Conservation (phyloP, 2,113 vertebrate genomes). For the Oenanthe oenanthe region DNA sequence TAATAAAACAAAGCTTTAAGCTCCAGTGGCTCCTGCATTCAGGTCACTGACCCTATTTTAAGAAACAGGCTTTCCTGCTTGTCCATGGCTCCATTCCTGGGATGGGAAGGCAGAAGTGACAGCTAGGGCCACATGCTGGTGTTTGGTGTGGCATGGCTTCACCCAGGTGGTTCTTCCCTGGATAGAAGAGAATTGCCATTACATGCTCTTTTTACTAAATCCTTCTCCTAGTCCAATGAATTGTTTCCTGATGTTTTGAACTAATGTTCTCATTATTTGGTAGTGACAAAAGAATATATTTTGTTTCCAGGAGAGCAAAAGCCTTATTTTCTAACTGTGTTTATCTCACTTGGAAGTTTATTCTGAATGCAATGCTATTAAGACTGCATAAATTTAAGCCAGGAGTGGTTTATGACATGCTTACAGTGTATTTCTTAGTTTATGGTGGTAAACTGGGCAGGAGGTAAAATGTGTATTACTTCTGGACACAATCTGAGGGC, state of each 20-base stretch:
- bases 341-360: constrained; percentile 42
- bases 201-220: not conserved
- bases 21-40: not conserved
- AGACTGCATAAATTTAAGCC: constrained; percentile 28
- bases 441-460: not conserved
- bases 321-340: constrained; percentile 35
- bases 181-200: not conserved
- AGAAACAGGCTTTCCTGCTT: not conserved
- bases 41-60: constrained; percentile 44
- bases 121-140: not conserved
- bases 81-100: not conserved
- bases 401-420: constrained; percentile 10
- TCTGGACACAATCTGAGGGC: not conserved
- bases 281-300: constrained; percentile 47
- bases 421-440: constrained; percentile 16
- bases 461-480: not conserved
- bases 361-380: constrained; percentile 30
- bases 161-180: not conserved
- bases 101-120: not conserved
- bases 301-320: constrained; percentile 62
- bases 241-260: constrained; percentile 39
- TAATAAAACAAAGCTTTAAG: constrained; percentile 62
- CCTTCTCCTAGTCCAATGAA: not conserved
- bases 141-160: not conserved
- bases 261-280: constrained; percentile 50